These are phyloP conservation scores for Odocoileus virginianus DNA, from an alignment of 2,113 vertebrate species.

Conservation along the genomic window DNA sequence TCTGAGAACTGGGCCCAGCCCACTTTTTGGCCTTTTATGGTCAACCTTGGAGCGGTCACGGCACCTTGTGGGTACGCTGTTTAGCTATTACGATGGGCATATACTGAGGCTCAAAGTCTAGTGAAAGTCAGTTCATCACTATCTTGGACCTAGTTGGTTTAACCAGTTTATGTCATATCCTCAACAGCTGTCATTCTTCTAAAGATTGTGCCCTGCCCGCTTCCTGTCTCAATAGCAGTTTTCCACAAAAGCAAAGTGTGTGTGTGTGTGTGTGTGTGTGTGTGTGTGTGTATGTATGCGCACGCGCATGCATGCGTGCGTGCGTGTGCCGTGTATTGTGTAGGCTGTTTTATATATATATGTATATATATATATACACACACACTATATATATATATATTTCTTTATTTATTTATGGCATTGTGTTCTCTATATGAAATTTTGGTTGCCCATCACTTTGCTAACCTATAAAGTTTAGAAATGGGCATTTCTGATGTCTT, in stretches of 20 bases:
- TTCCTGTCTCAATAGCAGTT: neutral
- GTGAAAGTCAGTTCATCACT: too few relatives aligned
- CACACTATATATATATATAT: neutral
- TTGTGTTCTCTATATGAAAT: neutral
- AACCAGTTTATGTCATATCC: neutral
- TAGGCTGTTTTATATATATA: neutral
- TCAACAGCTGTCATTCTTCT: neutral
- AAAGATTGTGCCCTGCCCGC: neutral
- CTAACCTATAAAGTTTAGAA: neutral
- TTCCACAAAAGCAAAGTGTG: neutral
- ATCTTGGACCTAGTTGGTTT: neutral
- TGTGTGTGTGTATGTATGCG: neutral
- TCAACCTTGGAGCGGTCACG: neutral
- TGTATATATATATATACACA: neutral
- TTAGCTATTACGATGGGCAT: neutral
- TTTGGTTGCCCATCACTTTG: neutral
- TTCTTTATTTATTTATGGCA: neutral
- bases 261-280: neutral
- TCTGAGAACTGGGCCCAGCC: neutral
- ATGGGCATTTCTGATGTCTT: neutral
- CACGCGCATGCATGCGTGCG: rapidly evolving
- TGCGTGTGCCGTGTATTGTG: rapidly evolving
- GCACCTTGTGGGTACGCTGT: neutral
- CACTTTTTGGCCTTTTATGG: neutral
- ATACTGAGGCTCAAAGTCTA: neutral